These are phyloP conservation scores for Sinonovacula constricta DNA, from an alignment of 1,140 invertebrate genomes.

Conservation along the genomic window DNA sequence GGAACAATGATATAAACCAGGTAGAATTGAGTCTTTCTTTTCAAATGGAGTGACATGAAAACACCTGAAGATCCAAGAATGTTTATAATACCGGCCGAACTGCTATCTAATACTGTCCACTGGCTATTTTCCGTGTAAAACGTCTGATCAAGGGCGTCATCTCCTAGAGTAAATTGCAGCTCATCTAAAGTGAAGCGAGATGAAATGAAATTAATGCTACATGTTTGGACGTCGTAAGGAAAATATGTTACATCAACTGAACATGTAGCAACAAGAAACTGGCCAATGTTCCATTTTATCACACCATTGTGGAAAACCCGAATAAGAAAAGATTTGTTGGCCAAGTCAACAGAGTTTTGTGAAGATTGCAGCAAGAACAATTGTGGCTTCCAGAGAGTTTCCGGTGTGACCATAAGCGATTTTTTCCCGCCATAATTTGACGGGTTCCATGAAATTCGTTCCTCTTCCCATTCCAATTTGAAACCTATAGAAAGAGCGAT, in stretches of 20 bases:
- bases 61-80: neutral
- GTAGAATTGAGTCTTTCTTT: constrained; percentile 72
- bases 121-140: constrained; percentile 31
- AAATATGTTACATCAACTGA: constrained; percentile 44
- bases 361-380: constrained; percentile 26
- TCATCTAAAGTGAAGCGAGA: constrained; percentile 6
- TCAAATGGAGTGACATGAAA: neutral
- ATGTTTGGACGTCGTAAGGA: constrained; percentile 33
- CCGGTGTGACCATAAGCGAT: constrained; percentile 8
- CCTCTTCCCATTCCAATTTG: constrained; percentile 16
- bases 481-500: constrained; percentile 13
- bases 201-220: neutral
- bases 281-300: constrained; percentile 2
- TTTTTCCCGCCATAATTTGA: constrained; percentile 31
- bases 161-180: neutral
- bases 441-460: constrained; percentile 24
- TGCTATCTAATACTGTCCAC: neutral
- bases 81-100: neutral
- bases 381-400: constrained; percentile 33
- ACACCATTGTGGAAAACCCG: constrained; percentile 5
- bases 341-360: constrained; percentile 15
- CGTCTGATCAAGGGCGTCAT: neutral
- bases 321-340: constrained; percentile 6
- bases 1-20: constrained; percentile 82
- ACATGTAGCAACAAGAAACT: constrained; percentile 8